These are phyloP conservation scores for Ichneumoninae sp. DNA, from an alignment of 2,888 invertebrate species.

Conservation along the genomic window DNA sequence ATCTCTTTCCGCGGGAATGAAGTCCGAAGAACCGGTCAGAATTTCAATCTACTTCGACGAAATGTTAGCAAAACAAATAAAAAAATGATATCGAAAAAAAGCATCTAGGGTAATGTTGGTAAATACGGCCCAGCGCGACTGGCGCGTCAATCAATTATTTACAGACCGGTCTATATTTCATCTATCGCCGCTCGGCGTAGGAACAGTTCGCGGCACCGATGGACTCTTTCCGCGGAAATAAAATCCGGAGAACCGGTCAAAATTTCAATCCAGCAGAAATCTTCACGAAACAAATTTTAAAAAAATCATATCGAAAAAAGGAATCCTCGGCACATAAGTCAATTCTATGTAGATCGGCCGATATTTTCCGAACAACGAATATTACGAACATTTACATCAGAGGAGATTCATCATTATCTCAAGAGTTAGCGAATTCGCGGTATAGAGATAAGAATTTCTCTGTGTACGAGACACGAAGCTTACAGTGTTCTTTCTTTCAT, in stretches of 20 bases:
- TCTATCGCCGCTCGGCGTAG: too few relatives aligned
- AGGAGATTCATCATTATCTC: neutral
- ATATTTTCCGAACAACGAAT: neutral
- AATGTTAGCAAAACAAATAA: neutral
- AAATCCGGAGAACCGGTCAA: neutral
- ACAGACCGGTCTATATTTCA: too few relatives aligned
- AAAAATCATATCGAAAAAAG: neutral
- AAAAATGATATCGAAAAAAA: neutral
- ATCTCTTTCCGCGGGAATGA: too few relatives aligned
- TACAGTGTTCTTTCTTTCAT: neutral
- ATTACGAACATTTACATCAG: neutral
- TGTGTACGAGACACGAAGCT: neutral
- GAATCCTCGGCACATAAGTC: neutral
- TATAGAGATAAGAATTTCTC: slow-evolving; percentile 6
- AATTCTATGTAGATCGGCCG: neutral
- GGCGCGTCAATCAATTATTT: too few relatives aligned
- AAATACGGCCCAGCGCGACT: too few relatives aligned
- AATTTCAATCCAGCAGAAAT: neutral
- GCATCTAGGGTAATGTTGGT: too few relatives aligned
- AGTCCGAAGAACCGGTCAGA: too few relatives aligned
- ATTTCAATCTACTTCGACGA: too few relatives aligned
- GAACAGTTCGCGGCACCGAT: too few relatives aligned
- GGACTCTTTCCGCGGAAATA: too few relatives aligned
- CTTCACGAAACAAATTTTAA: neutral
- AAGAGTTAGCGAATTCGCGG: neutral